Percentiles rank a stretch among this genome's conserved stretches.
Conservation (phyloP, 2,797 vertebrate genomes). For the Scomberomorus guttatus region DNA sequence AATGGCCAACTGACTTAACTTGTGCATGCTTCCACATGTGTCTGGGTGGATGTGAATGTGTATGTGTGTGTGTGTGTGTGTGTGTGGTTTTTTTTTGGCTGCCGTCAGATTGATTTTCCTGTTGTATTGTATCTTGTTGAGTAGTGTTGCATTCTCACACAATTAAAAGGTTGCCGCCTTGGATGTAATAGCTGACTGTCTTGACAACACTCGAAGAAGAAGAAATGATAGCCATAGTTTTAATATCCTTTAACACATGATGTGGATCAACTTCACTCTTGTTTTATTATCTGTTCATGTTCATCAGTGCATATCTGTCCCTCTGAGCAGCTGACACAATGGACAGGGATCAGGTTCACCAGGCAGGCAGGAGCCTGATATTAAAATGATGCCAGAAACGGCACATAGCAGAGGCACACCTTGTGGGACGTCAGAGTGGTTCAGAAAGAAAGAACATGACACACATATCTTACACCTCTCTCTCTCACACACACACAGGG, state of each 20-base stretch:
- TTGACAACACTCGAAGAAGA: no score
- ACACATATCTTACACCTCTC: constrained; percentile 22
- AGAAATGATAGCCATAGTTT: background rate
- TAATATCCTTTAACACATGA: background rate
- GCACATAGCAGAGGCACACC: constrained; percentile 43
- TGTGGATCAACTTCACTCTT: background rate
- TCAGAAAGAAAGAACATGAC: constrained; percentile 38
- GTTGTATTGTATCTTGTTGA: no score
- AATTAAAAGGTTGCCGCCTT: no score
- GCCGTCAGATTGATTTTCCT: no score
- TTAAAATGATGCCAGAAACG: constrained; percentile 50
- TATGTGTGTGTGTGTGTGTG: no score
- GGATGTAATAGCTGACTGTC: no score
- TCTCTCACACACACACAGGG: constrained; percentile 16
- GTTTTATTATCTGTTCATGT: constrained; percentile 15
- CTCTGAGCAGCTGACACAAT: constrained; percentile 39
- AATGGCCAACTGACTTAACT: background rate
- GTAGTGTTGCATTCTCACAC: no score
- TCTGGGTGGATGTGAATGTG: background rate
- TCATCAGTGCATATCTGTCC: constrained; percentile 14
- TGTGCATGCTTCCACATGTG: no score
- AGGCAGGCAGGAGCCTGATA: constrained; percentile 18
- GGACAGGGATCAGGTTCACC: constrained; percentile 35
- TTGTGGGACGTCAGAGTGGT: constrained; percentile 22
- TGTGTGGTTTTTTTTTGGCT: no score